phyloP scores from a whole-genome alignment of 2,888 invertebrate genomes.

The Lacanobia wlatinum region DNA sequence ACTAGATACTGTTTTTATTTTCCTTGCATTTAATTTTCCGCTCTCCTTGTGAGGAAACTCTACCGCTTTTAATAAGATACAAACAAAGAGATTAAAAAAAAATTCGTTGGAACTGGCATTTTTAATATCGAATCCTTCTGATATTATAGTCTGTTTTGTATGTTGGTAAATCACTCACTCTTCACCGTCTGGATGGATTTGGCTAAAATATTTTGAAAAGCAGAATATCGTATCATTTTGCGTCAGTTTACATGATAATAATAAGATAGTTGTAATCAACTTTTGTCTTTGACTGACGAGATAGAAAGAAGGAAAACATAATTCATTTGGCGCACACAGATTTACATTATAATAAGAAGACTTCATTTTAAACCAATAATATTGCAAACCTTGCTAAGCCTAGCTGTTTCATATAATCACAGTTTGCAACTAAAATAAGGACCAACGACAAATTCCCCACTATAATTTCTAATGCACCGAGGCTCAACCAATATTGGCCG shows the following conservation, averaged over 20 bases:
- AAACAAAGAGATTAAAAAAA: conserved; percentile 26
- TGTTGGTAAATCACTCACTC: too few relatives aligned
- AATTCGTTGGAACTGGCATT: background rate
- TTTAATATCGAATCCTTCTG: too few relatives aligned
- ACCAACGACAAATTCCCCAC: background rate
- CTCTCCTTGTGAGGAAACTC: conserved; percentile 21
- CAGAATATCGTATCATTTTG: too few relatives aligned
- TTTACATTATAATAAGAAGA: background rate
- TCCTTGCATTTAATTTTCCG: conserved; percentile 29
- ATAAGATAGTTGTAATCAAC: too few relatives aligned
- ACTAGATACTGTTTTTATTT: conserved; percentile 16
- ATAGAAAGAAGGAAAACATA: too few relatives aligned
- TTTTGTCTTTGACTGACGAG: too few relatives aligned
- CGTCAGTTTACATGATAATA: too few relatives aligned
- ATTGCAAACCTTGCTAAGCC: background rate
- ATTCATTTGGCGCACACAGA: too few relatives aligned
- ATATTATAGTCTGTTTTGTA: too few relatives aligned
- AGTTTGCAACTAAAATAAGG: background rate
- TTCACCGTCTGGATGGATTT: too few relatives aligned
- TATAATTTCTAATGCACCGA: conserved; percentile 7
- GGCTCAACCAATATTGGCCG: conserved; percentile 34
- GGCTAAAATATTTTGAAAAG: too few relatives aligned
- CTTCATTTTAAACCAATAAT: too few relatives aligned
- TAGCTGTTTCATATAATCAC: background rate
- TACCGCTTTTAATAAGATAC: conserved; percentile 22